Evolutionary conservation across 1,140 invertebrate genomes (phyloP), one percentile per base, ranked within the genome.

Genomic region (Drosophila neocordata): DNA sequence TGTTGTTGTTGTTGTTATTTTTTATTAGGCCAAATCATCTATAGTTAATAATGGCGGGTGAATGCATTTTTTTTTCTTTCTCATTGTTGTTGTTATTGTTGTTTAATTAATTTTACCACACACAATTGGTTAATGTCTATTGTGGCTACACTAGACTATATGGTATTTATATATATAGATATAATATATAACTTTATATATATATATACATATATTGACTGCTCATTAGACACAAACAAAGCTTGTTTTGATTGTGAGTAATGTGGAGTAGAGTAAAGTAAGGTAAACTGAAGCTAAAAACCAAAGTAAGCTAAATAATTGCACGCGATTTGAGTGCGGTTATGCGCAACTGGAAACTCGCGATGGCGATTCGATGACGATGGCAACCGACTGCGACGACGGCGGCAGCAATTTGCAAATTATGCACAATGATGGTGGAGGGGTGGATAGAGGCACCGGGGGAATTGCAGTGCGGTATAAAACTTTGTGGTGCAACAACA

Each of bases 251-350:
- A 85, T 73, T 80, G 77, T 83, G 66, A 61, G 65, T 64, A 76
- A 69, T 69, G 68, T 77, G 59, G 56, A 69, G 58, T 56, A 62
- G 38, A 64, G 37, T 59, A 53, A 48, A 65, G 27, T 61, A 18
- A 51, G 52, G 65, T 60, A 77, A 60, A 70, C 66, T 65, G 57
- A 64, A 69, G 79, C 69, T 61, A 61, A 66, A 31, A 63, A 69
- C 69, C 60, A 61, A 66, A 79, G 65, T 80, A 81, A 78, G 64
- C 79, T 79, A 88, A 87, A 87, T 88, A 87, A 87, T 87, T 87
- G 83, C 83, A 87, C 83, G 83, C 83, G 83, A 87, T 88, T 71
- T 81, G 73, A 68, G 63, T 62, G 67, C 63, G 73, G 64, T 67
- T 62, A 74, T 81, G 63, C 65, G 78, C 74, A 71, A 77, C 67